Evolutionary conservation across 2,888 invertebrate species (phyloP), one percentile per base, ranked within the genome.

Genomic region (Tinea semifulvella): DNA sequence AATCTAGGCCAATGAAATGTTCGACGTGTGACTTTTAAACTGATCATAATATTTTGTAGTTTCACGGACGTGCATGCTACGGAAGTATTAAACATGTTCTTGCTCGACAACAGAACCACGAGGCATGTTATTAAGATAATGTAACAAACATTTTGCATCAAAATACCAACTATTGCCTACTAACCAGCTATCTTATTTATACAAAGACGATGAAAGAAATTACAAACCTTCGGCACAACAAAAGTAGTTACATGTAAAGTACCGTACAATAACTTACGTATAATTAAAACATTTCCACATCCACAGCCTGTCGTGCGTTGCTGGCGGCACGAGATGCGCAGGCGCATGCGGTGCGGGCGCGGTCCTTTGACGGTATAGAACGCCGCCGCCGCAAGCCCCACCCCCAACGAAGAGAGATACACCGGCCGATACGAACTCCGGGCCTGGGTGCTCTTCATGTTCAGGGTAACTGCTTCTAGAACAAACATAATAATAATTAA

Each of bases 231-330:
- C 22, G 22, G 22, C 22, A 22, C 6, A 7, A 22, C 22, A 7
- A 8, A 7, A 22, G 8, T 22, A 31, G 2, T 4, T 31, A 31
- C 11, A 31, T 14, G 11, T n/a, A 26, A 26, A 2, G 2, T 11
- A 26, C 5, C 6, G 2, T 2, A 31, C 11, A 31, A 2, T 14
- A 10, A 69, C 81, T 74, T 45, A 87, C 87, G 86, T 86, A 54
- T 86, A 87, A 58, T 87, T 87, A 54, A 87, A 86, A 54, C 88
- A 87, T 49, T 84, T 84, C 87, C 87, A 87, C 68, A 87, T 80
- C 87, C 87, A 87, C 1, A 87, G 71, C 14, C 85, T 68, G 50
- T 88, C 87, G 48, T 85, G 82, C 0, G 80, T 62, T 1, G 84
- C 77, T 1, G 85, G 84, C 5, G 86, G 82, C 35, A 85, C 84